Evolutionary conservation across 2,888 invertebrate species (phyloP).

Genomic region (Andricus quercusramuli): DNA sequence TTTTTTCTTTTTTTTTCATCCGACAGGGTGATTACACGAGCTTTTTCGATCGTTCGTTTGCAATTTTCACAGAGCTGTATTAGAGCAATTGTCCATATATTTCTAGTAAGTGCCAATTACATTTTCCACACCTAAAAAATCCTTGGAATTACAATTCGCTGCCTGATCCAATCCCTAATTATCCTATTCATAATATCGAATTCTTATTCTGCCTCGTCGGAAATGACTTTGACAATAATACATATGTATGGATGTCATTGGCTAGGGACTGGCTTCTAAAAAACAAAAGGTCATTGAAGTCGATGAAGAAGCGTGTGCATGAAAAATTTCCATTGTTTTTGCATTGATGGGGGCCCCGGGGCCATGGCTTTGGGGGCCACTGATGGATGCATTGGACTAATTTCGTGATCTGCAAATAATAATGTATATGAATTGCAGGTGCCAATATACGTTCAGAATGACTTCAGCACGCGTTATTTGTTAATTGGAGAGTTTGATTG

Average conservation of each 20-base stretch:
- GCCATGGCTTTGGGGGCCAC: too few species aligned
- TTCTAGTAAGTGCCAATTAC: not conserved
- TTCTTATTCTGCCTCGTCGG: not conserved
- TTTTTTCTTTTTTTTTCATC: too few species aligned
- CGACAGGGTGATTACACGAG: not conserved
- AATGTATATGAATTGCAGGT: not conserved
- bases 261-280: too few species aligned
- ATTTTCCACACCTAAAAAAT: not conserved
- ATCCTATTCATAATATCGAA: not conserved
- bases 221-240: not conserved
- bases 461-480: not conserved
- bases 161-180: not conserved
- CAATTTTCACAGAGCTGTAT: not conserved
- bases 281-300: too few species aligned
- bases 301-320: too few species aligned
- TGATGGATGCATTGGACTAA: not conserved
- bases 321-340: too few species aligned
- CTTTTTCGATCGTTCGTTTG: not conserved
- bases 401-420: not conserved
- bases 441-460: conserved; percentile 1
- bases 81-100: not conserved
- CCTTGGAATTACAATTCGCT: not conserved
- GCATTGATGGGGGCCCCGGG: too few species aligned
- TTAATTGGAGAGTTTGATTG: not conserved
- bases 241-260: not conserved